Conservation (phyloP, 2,888 invertebrate species). For the Plemyria rubiginata region DNA sequence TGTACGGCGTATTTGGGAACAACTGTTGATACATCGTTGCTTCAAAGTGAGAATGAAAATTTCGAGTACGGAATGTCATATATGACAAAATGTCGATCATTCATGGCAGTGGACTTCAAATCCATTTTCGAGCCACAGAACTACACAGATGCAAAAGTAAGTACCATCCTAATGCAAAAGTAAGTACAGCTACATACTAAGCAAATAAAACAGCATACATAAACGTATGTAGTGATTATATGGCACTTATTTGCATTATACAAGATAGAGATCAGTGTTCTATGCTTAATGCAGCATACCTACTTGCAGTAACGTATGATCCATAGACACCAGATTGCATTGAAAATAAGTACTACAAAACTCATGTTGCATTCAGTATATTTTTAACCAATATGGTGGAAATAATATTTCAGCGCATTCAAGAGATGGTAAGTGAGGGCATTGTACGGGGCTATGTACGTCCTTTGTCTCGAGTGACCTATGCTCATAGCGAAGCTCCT, state of each 20-base stretch:
- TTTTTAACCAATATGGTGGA: not conserved
- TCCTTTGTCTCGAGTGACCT: constrained; percentile 60
- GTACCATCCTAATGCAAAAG: constrained; percentile 33
- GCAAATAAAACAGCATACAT: too few relatives aligned
- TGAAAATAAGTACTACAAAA: too few relatives aligned
- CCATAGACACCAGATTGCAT: too few relatives aligned
- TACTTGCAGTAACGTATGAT: too few relatives aligned
- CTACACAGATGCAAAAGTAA: constrained; percentile 32
- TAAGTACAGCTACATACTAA: constrained; percentile 37
- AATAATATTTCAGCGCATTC: constrained; percentile 48
- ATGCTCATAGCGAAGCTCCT: constrained; percentile 47
- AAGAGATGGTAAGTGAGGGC: constrained; percentile 55
- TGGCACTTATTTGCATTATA: too few relatives aligned
- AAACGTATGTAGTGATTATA: too few relatives aligned
- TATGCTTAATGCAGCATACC: too few relatives aligned
- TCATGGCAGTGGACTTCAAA: constrained; percentile 43
- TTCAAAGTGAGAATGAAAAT: constrained; percentile 40
- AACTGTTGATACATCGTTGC: constrained; percentile 42
- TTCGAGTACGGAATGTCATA: constrained; percentile 46
- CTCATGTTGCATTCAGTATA: too few relatives aligned
- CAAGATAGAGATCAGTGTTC: too few relatives aligned
- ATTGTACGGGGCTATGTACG: constrained; percentile 61
- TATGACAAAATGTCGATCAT: constrained; percentile 40
- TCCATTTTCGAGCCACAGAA: constrained; percentile 34
- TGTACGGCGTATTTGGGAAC: constrained; percentile 22